Conservation (phyloP, 2,888 invertebrate genomes). For the Chloroclysta siterata region DNA sequence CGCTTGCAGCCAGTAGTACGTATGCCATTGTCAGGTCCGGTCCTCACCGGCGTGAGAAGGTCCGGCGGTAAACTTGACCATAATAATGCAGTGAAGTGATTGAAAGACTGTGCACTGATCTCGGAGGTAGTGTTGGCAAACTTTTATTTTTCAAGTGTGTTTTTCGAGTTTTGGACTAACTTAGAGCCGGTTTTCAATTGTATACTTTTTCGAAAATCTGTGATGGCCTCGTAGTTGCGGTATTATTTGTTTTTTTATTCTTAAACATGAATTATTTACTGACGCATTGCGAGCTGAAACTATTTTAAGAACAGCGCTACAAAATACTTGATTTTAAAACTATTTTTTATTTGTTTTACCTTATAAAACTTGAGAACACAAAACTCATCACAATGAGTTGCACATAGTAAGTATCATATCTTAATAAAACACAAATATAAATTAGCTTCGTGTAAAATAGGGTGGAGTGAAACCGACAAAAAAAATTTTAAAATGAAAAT, state of each 20-base stretch:
- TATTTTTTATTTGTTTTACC: too few species aligned
- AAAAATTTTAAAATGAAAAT: too few species aligned
- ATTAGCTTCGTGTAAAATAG: too few species aligned
- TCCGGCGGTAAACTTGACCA: constrained; percentile 40
- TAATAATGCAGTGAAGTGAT: constrained; percentile 69
- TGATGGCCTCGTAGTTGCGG: constrained; percentile 29
- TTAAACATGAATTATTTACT: background rate
- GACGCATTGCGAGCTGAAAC: background rate
- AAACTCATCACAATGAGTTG: too few species aligned
- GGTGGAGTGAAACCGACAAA: too few species aligned
- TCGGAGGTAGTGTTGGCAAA: constrained; percentile 46
- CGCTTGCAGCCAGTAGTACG: constrained; percentile 63
- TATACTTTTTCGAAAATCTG: constrained; percentile 27
- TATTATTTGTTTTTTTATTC: constrained; percentile 31
- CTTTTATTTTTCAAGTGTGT: constrained; percentile 36
- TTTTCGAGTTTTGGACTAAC: constrained; percentile 12
- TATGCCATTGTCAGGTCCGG: constrained; percentile 58
- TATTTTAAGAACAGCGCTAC: too few species aligned
- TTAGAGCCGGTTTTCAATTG: constrained; percentile 38
- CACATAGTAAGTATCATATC: too few species aligned
- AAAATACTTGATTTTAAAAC: too few species aligned
- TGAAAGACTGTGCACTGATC: constrained; percentile 62
- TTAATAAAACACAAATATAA: too few species aligned
- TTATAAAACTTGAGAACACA: too few species aligned
- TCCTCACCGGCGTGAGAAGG: constrained; percentile 39